Base-by-base conservation (phyloP, 2,113 vertebrate genomes). In the Cebidichthys violaceus region DNA sequence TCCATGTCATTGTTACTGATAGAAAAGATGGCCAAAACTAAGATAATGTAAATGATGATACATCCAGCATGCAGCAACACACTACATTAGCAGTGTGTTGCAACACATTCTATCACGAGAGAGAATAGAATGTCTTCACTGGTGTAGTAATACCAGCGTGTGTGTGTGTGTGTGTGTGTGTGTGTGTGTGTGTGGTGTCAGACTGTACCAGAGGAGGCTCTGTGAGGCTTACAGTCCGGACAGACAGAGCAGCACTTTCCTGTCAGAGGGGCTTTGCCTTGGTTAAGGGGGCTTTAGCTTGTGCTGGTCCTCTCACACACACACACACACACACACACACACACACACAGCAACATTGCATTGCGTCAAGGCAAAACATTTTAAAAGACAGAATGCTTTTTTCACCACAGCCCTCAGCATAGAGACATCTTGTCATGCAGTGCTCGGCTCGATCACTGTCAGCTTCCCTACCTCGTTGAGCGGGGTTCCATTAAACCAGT, bases 191-290 rank as follows among this genome's bases (percentile, higher is more conserved):
- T 68, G 20, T 7, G 5, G 2, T 68, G 41, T 20, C 66, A 75
- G 60, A 52, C 77, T 41, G 22, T 20, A 37, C n/a, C 69, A 24
- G 59, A 13, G 14, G 20, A 3, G 47, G 27, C 81, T 87, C 55
- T 69, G 15, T 9, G 24, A 10, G 61, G 52, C 87, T 89, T 81
- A 81, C 60, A 11, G 65, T 52, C 52, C 29, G 37, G 70, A 78
- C 74, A 78, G 20, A 89, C 77, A 86, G 50, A 71, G 60, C 81
- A 89, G 87, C 81, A 86, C 4, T 83, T 89, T 86, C 50, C 84
- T 84, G 27, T 78, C 87, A 75, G 22, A 35, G 9, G 37, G 74
- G 81, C 74, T 84, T 89, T 86, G 66, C 17, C 29, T 2, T 66
- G 72, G 70, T 78, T 86, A 79, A n/a, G 45, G 0, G n/a, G 69